Base-by-base conservation (phyloP, 2,113 vertebrate species). In the Amphiprion ocellaris region DNA sequence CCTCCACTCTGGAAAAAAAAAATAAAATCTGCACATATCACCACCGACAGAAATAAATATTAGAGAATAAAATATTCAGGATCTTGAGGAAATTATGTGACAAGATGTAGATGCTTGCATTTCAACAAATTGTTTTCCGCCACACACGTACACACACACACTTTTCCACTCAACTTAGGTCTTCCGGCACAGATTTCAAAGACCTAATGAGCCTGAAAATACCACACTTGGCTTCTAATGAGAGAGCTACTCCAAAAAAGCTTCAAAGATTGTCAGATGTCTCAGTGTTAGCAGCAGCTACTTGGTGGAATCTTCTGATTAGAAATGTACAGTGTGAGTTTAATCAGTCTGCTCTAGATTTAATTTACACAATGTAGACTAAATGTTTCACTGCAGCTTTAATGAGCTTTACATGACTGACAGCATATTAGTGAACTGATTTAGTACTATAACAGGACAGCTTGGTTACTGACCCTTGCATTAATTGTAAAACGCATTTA, bases 201-300 rank as follows among this genome's bases (percentile, higher is more conserved):
- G 49, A 52, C 41, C 30, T 77, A 83, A 87, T 77, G 77, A 87
- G 61, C 44, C 78, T 71, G 44, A 67, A 81, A 84, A 70, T 58
- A 77, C 14, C 50, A 46, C 49, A 58, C 30, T 77, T 83, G 69
- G 64, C 54, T 21, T 67, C 69, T 80, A 66, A 87, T 80, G 77
- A 81, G 77, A 55, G 46, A 58, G 41, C 50, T 44, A 4, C 69
- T 59, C 21, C 61, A 70, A 68, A 59, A 60, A 53, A 50, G 63
- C n/a, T 39, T 76, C 65, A 68, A 76, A 82, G 49, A 71, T 55
- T 21, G 72, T 81, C 68, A 69, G 56, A 53, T 64, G 68, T 69
- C 63, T 24, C 56, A 0, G 7, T 74, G 55, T 66, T 26, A 61
- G 47, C 54, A 55, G 59, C 44, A 78, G 26, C 26, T 26, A 41